Base-by-base conservation (phyloP, 2,888 invertebrate species). In the Camponotus fellah region DNA sequence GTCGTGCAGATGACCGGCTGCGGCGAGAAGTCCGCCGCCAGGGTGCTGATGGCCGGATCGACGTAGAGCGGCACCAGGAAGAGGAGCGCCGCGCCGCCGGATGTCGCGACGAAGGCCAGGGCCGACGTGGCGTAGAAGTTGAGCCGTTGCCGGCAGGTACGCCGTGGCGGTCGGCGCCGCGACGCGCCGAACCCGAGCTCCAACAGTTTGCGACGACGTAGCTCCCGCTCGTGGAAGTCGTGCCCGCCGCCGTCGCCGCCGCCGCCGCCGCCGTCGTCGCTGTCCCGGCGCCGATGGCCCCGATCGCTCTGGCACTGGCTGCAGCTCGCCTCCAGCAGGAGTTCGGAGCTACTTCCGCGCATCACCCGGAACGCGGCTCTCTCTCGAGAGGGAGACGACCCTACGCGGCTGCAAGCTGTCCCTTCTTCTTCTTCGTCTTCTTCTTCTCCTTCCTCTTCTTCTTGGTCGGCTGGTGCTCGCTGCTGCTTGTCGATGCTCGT, bases 331-430 rank as follows among this genome's bases (percentile, higher is more conserved):
- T 97, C 97, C 95, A 97, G 96, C 96, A 97, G 96, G 95, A 97
- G 96, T 96, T 97, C 97, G 95, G 97, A 97, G 96, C 97, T 97
- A 95, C 96, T 96, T 96, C 97, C 97, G 95, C 97, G 96, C 97
- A 97, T 97, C 91, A 91, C 92, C 91, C 87, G 75, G 21, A 46
- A 46, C 53, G 79, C 75, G 82, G 82, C 89, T 85, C 76, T 90
- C 87, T 60, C 17, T 21, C 26, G 83, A 34, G 14, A 58, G 9
- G 68, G 68, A 69, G 80, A 87, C 71, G 85, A 69, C 82, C 86
- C 87, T 81, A 83, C 83, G 81, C 86, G 82, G 46, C 46, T 46
- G 17, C 6, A 76, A 82, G 76, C 71, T 75, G 62, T 12, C 6
- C 6, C 37, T 37, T 46, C 49, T 53, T 53, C 49, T 17, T n/a